These are phyloP conservation scores for Coregonus clupeaformis DNA, from an alignment of 2,113 vertebrate genomes.

Conservation along the genomic window DNA sequence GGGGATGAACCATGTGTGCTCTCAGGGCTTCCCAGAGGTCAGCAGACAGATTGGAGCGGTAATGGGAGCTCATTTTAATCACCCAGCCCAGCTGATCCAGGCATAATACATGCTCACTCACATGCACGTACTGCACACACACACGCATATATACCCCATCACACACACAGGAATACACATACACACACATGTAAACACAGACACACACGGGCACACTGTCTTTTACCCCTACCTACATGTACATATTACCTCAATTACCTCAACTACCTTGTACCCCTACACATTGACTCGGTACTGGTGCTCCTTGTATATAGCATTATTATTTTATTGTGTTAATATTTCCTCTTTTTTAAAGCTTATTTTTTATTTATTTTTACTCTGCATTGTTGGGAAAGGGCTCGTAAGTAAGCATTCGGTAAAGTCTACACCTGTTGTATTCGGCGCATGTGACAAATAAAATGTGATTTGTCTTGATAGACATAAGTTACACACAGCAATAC, in stretches of 20 bases:
- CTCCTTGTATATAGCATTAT: constrained; percentile 12
- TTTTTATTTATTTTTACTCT: too few species aligned
- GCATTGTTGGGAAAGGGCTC: too few species aligned
- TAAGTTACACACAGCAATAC: background rate
- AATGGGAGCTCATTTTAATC: constrained; percentile 78
- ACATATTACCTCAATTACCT: too few species aligned
- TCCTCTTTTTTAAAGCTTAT: too few species aligned
- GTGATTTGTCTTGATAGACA: too few species aligned
- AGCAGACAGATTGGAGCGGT: constrained; percentile 78
- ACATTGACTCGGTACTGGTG: too few species aligned
- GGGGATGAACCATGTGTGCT: constrained; percentile 51
- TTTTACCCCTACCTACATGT: too few species aligned
- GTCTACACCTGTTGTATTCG: too few species aligned
- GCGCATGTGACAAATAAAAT: too few species aligned
- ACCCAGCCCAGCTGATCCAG: constrained; percentile 68
- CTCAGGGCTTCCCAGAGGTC: constrained; percentile 67
- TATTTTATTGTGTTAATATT: background rate
- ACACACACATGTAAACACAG: constrained; percentile 2
- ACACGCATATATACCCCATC: constrained; percentile 31
- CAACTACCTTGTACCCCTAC: too few species aligned
- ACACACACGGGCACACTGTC: background rate
- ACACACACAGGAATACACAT: constrained; percentile 10
- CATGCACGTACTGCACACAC: constrained; percentile 56
- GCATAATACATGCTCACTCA: constrained; percentile 65
- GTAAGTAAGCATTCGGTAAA: too few species aligned